These are phyloP conservation scores for Acomys russatus DNA, from an alignment of 2,797 vertebrate genomes.

Conservation along the genomic window DNA sequence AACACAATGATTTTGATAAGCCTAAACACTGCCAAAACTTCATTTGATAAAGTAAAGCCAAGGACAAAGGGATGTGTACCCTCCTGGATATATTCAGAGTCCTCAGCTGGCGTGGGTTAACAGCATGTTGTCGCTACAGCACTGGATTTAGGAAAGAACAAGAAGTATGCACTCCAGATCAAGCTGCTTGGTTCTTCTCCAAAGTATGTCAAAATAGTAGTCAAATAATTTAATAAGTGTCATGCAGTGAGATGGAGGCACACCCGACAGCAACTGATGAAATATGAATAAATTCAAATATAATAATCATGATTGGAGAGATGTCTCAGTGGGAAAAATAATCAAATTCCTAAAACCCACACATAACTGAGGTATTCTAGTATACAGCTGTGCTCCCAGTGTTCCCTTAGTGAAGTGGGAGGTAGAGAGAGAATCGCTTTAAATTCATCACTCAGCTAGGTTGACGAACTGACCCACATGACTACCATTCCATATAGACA, in stretches of 20 bases:
- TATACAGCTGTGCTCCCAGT: not conserved
- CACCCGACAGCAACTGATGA: fast-evolving
- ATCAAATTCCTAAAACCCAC: not conserved
- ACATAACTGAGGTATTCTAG: not conserved
- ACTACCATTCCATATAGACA: fast-evolving
- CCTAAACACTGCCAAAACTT: not conserved
- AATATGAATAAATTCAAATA: not conserved
- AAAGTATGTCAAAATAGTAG: not conserved
- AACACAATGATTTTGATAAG: not conserved
- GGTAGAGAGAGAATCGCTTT: not conserved
- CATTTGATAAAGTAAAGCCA: not conserved
- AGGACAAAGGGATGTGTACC: fast-evolving
- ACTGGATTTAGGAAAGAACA: fast-evolving
- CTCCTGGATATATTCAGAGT: fast-evolving
- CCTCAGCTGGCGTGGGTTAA: fast-evolving
- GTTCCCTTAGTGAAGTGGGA: not conserved
- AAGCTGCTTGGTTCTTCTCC: not conserved
- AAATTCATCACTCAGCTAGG: not conserved
- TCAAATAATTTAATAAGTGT: not conserved
- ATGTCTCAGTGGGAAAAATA: not conserved
- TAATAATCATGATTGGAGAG: not conserved
- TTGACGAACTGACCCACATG: not conserved
- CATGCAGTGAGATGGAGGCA: not conserved
- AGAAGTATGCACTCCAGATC: fast-evolving
- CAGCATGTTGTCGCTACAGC: fast-evolving